Evolutionary conservation across 2,888 invertebrate species (phyloP).

Genomic region (Gastrophysa polygoni): DNA sequence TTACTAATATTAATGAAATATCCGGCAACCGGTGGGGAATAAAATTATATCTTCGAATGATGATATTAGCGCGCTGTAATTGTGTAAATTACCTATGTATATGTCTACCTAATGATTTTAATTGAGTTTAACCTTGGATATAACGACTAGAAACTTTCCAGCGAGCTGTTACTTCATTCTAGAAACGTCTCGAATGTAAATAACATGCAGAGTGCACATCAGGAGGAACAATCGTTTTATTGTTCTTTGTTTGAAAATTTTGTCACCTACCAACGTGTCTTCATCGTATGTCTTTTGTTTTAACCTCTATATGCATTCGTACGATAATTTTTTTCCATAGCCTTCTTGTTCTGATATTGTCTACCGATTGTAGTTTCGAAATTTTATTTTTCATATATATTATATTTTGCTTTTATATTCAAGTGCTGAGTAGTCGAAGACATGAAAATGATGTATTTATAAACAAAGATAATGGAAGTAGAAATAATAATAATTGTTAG

Average conservation of each 20-base stretch:
- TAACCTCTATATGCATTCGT: neutral
- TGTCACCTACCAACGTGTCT: too few species aligned
- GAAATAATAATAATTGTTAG: too few species aligned
- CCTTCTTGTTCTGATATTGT: too few species aligned
- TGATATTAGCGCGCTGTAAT: neutral
- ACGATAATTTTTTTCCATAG: too few species aligned
- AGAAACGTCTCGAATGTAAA: conserved; percentile 16
- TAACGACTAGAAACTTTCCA: conserved; percentile 28
- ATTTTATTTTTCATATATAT: too few species aligned
- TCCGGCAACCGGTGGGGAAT: neutral
- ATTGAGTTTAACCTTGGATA: conserved; percentile 27
- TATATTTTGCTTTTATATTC: too few species aligned
- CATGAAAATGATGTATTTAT: too few species aligned
- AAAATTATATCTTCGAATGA: neutral
- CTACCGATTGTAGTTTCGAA: too few species aligned
- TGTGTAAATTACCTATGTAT: too few species aligned
- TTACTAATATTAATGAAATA: neutral
- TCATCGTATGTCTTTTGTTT: conserved; percentile 6
- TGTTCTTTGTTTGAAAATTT: conserved; percentile 15
- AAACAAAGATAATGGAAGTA: too few species aligned
- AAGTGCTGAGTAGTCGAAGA: too few species aligned
- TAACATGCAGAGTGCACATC: neutral
- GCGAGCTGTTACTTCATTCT: conserved; percentile 19
- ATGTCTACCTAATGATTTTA: conserved; percentile 11
- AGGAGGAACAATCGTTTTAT: conserved; percentile 8